Percentiles rank a stretch among this genome's conserved stretches.
Evolutionary conservation across 2,797 vertebrate species (phyloP).

Genomic region (Cercopithecus diana): DNA sequence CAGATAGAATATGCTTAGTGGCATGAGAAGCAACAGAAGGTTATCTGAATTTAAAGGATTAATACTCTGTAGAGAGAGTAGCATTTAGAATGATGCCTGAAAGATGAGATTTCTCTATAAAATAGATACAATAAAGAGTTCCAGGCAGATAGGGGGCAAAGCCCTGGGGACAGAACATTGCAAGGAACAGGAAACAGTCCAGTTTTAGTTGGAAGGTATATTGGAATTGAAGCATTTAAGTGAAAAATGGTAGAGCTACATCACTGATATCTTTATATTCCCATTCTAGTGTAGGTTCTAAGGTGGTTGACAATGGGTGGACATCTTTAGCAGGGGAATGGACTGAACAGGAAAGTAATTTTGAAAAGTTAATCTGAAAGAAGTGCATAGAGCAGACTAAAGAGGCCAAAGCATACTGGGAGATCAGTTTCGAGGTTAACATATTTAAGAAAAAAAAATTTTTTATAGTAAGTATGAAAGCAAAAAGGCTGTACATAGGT

Average conservation of each 20-base stretch:
- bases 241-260: background rate
- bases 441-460: background rate
- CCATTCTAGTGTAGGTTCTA: background rate
- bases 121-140: background rate
- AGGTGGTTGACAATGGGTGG: background rate
- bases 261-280: background rate
- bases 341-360: background rate
- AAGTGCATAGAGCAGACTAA: background rate
- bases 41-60: background rate
- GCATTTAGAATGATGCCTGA: background rate
- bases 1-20: background rate
- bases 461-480: background rate
- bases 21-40: background rate
- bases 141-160: background rate
- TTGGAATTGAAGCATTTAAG: background rate
- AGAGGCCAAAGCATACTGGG: background rate
- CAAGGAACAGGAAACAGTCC: background rate
- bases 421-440: background rate
- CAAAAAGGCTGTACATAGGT: background rate
- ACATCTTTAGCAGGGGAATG: background rate
- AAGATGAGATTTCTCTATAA: background rate
- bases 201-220: background rate
- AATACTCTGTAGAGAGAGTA: background rate
- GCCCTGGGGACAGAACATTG: background rate
- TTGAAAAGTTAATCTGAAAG: constrained; percentile 7